These are phyloP conservation scores for Leguminivora glycinivorella DNA, from an alignment of 1,140 invertebrate species.

Conservation along the genomic window DNA sequence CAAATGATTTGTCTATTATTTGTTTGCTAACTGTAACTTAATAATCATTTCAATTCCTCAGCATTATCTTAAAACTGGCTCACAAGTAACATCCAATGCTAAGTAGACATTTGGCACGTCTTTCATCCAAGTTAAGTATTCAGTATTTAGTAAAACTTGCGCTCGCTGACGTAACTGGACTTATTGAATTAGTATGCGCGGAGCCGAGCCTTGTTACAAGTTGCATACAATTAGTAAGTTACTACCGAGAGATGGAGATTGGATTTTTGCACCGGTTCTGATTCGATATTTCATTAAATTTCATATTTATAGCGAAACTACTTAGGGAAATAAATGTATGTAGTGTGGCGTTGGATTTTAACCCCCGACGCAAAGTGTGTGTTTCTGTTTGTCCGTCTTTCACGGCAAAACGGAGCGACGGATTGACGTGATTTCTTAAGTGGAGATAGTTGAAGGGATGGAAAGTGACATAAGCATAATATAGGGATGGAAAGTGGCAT, in stretches of 20 bases:
- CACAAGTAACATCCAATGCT: neutral
- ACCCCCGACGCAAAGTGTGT: too few relatives aligned
- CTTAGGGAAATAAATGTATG: neutral
- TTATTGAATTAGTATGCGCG: conserved; percentile 56
- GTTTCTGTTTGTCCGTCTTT: too few relatives aligned
- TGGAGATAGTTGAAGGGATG: too few relatives aligned
- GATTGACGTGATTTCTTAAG: too few relatives aligned
- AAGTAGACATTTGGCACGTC: conserved; percentile 9
- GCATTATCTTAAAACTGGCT: too few relatives aligned
- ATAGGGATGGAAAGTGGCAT: too few relatives aligned
- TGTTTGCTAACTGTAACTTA: neutral
- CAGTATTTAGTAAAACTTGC: conserved; percentile 16
- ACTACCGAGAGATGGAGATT: neutral
- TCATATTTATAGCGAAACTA: neutral
- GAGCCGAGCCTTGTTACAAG: conserved; percentile 18
- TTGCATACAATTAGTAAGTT: conserved; percentile 17
- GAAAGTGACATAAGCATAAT: too few relatives aligned
- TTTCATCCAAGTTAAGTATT: neutral
- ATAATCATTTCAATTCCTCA: neutral
- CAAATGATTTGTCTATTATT: too few relatives aligned
- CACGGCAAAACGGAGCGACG: too few relatives aligned
- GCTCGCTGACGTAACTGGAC: conserved; percentile 41
- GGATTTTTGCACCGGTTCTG: neutral
- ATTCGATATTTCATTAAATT: neutral
- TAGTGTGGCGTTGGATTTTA: too few relatives aligned